phyloP scores from a whole-genome alignment of 2,113 vertebrate species.

The Channa maculata region DNA sequence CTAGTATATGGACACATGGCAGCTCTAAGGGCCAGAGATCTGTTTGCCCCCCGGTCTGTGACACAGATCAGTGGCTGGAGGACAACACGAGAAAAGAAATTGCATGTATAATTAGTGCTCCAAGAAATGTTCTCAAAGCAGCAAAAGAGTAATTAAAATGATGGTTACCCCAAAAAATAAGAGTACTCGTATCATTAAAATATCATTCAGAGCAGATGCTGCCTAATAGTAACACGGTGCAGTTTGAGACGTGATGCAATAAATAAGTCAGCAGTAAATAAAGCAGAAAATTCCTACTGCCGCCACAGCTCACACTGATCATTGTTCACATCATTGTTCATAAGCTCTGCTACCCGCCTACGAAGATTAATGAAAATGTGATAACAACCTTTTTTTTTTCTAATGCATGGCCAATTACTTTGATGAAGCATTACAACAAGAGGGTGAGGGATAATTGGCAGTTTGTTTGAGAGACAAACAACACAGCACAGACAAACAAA shows the following conservation, averaged over 20 bases:
- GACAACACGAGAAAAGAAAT: slow-evolving; percentile 14
- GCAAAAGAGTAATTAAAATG: slow-evolving; percentile 17
- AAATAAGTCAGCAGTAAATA: slow-evolving; percentile 17
- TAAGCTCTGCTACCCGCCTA: slow-evolving; percentile 6
- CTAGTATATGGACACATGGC: slow-evolving; percentile 74
- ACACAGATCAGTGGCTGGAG: slow-evolving; percentile 40
- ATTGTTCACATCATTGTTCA: neutral
- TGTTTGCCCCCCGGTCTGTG: slow-evolving; percentile 57
- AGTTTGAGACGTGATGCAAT: neutral
- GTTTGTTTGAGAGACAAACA: neutral
- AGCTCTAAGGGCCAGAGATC: slow-evolving; percentile 66
- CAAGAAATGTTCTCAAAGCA: neutral
- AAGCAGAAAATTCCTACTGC: slow-evolving; percentile 14
- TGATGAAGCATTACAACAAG: neutral
- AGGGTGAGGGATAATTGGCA: neutral
- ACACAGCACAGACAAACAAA: neutral
- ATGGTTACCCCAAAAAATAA: neutral
- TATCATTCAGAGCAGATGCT: slow-evolving; percentile 49
- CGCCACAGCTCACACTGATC: neutral
- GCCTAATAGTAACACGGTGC: neutral
- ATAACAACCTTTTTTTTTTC: slow-evolving; percentile 10
- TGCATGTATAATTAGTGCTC: neutral
- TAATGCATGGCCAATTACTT: neutral
- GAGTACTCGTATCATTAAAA: slow-evolving; percentile 25
- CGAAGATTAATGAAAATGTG: slow-evolving; percentile 23